Evolutionary conservation across 37 sponge, comb jelly and placozoan genomes (phyloP).

Genomic region (Halisarca cf. caerulea): DNA sequence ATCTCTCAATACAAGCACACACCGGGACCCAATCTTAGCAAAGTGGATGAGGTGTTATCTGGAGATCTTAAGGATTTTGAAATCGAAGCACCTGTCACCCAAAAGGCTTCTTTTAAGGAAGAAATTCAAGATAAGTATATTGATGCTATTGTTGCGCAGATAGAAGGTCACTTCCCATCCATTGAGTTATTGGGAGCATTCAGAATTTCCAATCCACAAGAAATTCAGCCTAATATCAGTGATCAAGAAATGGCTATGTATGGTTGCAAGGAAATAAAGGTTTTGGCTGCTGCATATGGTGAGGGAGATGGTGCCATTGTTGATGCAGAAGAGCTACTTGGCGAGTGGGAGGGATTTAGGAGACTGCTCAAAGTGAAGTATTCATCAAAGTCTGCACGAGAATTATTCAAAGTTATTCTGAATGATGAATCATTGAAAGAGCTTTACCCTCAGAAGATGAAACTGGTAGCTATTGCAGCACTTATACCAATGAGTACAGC

Average conservation of each 20-base stretch:
- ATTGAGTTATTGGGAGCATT: slow-evolving; percentile 19
- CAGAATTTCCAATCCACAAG: slow-evolving; percentile 19
- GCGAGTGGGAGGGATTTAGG: neutral
- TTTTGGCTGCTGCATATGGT: slow-evolving; percentile 20
- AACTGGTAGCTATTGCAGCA: slow-evolving; percentile 18
- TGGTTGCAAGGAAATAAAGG: neutral
- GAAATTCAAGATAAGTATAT: neutral
- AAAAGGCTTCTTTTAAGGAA: neutral
- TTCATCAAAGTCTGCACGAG: neutral
- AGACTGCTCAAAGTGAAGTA: slow-evolving; percentile 11
- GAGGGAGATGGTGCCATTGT: neutral
- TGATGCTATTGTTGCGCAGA: slow-evolving; percentile 27
- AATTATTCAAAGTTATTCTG: slow-evolving; percentile 14
- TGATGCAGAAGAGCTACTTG: slow-evolving; percentile 22
- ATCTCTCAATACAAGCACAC: neutral
- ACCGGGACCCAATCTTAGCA: slow-evolving; percentile 20
- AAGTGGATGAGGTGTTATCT: slow-evolving; percentile 12
- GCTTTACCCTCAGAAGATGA: slow-evolving; percentile 19
- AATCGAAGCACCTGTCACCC: neutral
- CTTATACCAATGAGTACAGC: slow-evolving; percentile 42
- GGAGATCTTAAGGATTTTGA: slow-evolving; percentile 23
- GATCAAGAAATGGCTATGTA: neutral
- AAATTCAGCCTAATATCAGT: neutral
- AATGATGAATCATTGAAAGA: slow-evolving; percentile 24
- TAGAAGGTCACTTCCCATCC: slow-evolving; percentile 5